These are phyloP conservation scores for Allolobophora icterica DNA, from an alignment of 2,888 invertebrate genomes.

Conservation along the genomic window DNA sequence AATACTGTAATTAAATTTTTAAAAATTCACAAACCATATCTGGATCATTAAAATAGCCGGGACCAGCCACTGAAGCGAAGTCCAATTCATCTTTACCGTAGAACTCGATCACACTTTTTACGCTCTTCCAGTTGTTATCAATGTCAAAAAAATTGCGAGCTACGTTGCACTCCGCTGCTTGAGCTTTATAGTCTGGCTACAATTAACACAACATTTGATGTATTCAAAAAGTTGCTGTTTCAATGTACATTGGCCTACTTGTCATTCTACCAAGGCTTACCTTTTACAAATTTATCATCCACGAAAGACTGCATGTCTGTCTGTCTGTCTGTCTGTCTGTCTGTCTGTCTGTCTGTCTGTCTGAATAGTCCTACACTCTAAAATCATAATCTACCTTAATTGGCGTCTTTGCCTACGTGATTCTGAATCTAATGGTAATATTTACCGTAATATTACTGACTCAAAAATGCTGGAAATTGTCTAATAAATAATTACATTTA, in stretches of 20 bases:
- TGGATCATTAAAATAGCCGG: conserved; percentile 50
- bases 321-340: too few relatives aligned
- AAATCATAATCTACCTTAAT: too few relatives aligned
- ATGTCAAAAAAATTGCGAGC: conserved; percentile 95
- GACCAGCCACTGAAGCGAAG: conserved; percentile 78
- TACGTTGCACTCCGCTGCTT: conserved; percentile 85
- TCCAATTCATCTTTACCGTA: conserved; percentile 90
- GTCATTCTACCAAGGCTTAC: too few relatives aligned
- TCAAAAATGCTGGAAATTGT: neutral
- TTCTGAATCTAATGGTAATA: neutral
- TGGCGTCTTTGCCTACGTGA: too few relatives aligned
- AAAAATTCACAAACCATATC: conserved; percentile 45
- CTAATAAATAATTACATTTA: neutral
- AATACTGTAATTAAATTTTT: neutral
- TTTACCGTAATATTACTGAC: neutral
- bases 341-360: too few relatives aligned
- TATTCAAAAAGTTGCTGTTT: too few relatives aligned
- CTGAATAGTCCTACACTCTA: too few relatives aligned
- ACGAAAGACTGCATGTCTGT: too few relatives aligned
- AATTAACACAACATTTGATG: neutral
- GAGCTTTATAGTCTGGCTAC: conserved; percentile 84
- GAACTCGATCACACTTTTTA: conserved; percentile 89
- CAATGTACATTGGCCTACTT: too few relatives aligned
- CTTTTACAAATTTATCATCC: too few relatives aligned
- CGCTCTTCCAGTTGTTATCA: conserved; percentile 89